Conservation (phyloP, 2,113 vertebrate species). For the Asarcornis scutulata region DNA sequence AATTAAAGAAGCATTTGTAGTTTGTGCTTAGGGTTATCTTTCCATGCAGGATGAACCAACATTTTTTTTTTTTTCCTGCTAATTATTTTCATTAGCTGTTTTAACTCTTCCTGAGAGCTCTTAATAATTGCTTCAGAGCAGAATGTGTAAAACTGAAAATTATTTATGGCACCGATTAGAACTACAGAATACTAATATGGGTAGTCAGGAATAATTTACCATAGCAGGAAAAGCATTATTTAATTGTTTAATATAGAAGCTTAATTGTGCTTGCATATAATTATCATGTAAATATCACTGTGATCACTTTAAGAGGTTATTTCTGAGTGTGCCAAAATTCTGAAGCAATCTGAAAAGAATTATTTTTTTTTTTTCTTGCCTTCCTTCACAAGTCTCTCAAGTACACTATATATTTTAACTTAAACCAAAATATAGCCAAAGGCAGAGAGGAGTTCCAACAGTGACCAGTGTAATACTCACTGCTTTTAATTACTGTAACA, state of each 20-base stretch:
- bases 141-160: slow-evolving; percentile 36
- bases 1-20: slow-evolving; percentile 29
- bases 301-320: slow-evolving; percentile 52
- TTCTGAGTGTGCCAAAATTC: slow-evolving; percentile 48
- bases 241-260: slow-evolving; percentile 45
- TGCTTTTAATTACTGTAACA: slow-evolving; percentile 77
- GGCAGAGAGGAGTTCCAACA: slow-evolving; percentile 66
- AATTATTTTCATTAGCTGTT: slow-evolving; percentile 59
- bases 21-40: slow-evolving; percentile 20
- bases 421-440: slow-evolving; percentile 59
- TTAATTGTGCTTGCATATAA: slow-evolving; percentile 42
- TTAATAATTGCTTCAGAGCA: slow-evolving; percentile 37
- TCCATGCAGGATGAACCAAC: not conserved
- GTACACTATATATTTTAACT: slow-evolving; percentile 21
- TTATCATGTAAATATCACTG: slow-evolving; percentile 45
- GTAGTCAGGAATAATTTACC: slow-evolving; percentile 34
- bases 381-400: slow-evolving; percentile 52
- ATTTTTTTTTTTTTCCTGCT: not conserved
- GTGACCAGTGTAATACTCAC: slow-evolving; percentile 66
- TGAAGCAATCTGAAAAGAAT: slow-evolving; percentile 43
- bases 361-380: slow-evolving; percentile 35
- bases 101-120: slow-evolving; percentile 40
- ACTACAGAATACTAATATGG: slow-evolving; percentile 7
- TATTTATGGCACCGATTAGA: slow-evolving; percentile 48
- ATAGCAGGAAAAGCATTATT: slow-evolving; percentile 45